Percentiles rank a stretch among this genome's conserved stretches.
Evolutionary conservation across 2,113 vertebrate species (phyloP).

Genomic region (Pao palembangensis): DNA sequence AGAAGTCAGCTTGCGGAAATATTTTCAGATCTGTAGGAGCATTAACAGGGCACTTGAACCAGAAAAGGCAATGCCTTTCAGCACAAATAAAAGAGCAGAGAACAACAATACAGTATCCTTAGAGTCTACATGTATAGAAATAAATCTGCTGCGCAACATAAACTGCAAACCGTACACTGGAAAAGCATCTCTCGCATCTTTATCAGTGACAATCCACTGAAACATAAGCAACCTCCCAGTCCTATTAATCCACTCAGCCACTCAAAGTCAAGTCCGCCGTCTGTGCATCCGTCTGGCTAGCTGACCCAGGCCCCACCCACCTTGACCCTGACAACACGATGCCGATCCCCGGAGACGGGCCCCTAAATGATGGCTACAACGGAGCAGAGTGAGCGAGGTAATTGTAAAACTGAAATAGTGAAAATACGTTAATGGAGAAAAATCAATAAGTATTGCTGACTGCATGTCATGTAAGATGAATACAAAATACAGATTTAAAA

Average conservation of each 20-base stretch:
- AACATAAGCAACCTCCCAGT: conserved; percentile 37
- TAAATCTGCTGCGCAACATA: neutral
- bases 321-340: conserved; percentile 45
- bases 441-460: neutral
- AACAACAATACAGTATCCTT: neutral
- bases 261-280: conserved; percentile 74
- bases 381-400: conserved; percentile 9
- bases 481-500: too few species aligned
- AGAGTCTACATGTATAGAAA: too few species aligned
- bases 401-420: conserved; percentile 9
- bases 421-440: neutral
- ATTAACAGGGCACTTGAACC: conserved; percentile 6
- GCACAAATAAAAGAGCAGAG: conserved; percentile 4
- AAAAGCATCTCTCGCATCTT: conserved; percentile 34
- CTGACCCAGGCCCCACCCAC: conserved; percentile 59
- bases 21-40: neutral
- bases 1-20: conserved; percentile 8
- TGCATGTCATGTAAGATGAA: neutral
- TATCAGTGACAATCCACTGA: conserved; percentile 29
- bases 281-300: conserved; percentile 65
- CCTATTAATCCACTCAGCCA: conserved; percentile 62
- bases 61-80: neutral
- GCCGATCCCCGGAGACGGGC: conserved; percentile 14
- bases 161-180: neutral
- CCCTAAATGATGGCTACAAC: conserved; percentile 26